Percentiles rank a stretch among this genome's conserved stretches.
phyloP scores from a whole-genome alignment of 2,113 vertebrate species.

The Machaerirhynchus nigripectus region DNA sequence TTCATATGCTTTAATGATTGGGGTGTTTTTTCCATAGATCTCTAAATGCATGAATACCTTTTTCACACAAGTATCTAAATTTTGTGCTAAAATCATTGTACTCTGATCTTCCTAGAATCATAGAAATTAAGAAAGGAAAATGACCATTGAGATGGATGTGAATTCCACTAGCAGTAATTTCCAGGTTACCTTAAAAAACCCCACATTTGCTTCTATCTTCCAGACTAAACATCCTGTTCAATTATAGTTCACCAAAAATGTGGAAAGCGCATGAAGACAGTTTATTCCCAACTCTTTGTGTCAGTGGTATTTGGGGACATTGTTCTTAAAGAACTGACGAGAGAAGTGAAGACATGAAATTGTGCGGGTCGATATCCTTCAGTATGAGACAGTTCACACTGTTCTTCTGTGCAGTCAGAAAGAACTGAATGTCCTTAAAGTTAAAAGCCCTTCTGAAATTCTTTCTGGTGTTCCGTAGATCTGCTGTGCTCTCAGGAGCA shows the following conservation, averaged over 20 bases:
- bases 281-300: background rate
- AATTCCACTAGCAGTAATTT: background rate
- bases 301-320: background rate
- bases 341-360: background rate
- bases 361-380: background rate
- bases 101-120: background rate
- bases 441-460: background rate
- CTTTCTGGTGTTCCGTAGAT: background rate
- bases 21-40: background rate
- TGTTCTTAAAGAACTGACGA: background rate
- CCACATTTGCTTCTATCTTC: background rate
- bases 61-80: background rate
- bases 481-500: background rate
- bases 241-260: background rate
- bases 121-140: background rate
- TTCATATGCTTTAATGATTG: background rate
- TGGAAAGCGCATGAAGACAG: background rate
- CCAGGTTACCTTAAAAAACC: accelerated
- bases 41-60: background rate
- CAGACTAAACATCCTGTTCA: background rate
- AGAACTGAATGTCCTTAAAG: background rate
- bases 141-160: accelerated
- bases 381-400: background rate
- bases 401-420: background rate
- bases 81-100: background rate